Evolutionary conservation across 2,797 vertebrate genomes (phyloP), one percentile per base, ranked within the genome.

Genomic region (Syngnathus rostellatus): DNA sequence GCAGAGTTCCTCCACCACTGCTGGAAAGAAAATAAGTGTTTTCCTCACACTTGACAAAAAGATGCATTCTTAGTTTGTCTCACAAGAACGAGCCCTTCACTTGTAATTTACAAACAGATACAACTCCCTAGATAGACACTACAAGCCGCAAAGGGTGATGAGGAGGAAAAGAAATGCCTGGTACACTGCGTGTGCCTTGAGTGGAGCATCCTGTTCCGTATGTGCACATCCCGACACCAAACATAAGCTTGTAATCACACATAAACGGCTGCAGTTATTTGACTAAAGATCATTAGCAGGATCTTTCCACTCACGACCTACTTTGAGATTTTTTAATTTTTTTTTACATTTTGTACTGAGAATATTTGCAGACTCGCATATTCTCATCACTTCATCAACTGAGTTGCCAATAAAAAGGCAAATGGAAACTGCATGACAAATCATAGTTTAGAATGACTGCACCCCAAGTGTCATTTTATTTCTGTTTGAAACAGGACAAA

Each of bases 381-480:
- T 80, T 59, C 64, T 63, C 76, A 83, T 66, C 59, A 71, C 67
- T 64, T 63, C 76, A 83, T 66, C 59, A 71, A 68, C 75, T 76
- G 77, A 78, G 19, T n/a, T 43, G 59, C 21, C 59, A 4, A 8
- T 61, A 39, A 19, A 60, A 40, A 40, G 37, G 46, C 66, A 73
- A 65, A 76, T 23, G 62, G 65, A 79, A 71, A 76, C 72, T 23
- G 62, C 71, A 70, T 8, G 59, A 68, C 75, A 67, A 77, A 79
- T 59, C 77, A 65, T 43, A 76, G 64, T 62, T 37, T 38, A n/a
- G 12, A 73, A 66, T 55, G 67, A 75, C 63, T 38, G 57, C 69
- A 73, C 76, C 63, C 70, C 62, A 43, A 73, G 75, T 77, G 75
- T 76, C 69, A 23, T 89, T 31, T 89, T 87, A 85, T 87, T 89